These are phyloP conservation scores for Leucophora obtusa DNA, from an alignment of 2,888 invertebrate genomes.

Conservation along the genomic window DNA sequence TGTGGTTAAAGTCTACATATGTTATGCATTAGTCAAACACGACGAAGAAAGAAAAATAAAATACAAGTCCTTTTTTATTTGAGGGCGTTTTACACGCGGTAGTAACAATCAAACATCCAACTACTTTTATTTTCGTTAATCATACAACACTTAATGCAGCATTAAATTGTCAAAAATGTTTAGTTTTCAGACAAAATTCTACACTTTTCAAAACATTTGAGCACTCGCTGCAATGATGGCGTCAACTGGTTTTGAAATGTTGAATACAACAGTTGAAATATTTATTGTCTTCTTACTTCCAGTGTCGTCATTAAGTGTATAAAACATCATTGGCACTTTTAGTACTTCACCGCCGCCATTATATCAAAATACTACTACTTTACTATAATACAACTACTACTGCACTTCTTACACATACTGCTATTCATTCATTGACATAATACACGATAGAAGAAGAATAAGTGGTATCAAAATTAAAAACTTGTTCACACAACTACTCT, in stretches of 20 bases:
- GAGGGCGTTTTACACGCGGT: slow-evolving; percentile 48
- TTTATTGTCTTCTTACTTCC: slow-evolving; percentile 29
- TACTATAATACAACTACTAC: not conserved
- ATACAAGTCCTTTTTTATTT: slow-evolving; percentile 4
- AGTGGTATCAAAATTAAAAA: slow-evolving; percentile 43
- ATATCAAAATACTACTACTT: slow-evolving; percentile 9
- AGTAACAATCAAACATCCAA: slow-evolving; percentile 15
- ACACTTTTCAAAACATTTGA: slow-evolving; percentile 35
- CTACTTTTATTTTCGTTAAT: slow-evolving; percentile 20
- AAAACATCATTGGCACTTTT: slow-evolving; percentile 56
- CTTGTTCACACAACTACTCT: slow-evolving; percentile 51
- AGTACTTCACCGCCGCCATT: slow-evolving; percentile 53
- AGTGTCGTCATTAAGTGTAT: slow-evolving; percentile 58
- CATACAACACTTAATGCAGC: slow-evolving; percentile 42
- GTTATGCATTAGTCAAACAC: slow-evolving; percentile 12
- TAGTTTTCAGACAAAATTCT: slow-evolving; percentile 41
- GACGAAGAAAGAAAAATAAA: not conserved
- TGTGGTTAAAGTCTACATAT: slow-evolving; percentile 43
- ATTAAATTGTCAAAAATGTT: slow-evolving; percentile 50
- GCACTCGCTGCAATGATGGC: slow-evolving; percentile 44
- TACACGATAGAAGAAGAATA: slow-evolving; percentile 32
- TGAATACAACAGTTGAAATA: slow-evolving; percentile 21
- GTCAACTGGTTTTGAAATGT: slow-evolving; percentile 44
- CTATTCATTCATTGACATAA: slow-evolving; percentile 25
- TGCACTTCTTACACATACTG: not conserved